Evolutionary conservation across 2,888 invertebrate species (phyloP).

Genomic region (Trichogramma evanescens): DNA sequence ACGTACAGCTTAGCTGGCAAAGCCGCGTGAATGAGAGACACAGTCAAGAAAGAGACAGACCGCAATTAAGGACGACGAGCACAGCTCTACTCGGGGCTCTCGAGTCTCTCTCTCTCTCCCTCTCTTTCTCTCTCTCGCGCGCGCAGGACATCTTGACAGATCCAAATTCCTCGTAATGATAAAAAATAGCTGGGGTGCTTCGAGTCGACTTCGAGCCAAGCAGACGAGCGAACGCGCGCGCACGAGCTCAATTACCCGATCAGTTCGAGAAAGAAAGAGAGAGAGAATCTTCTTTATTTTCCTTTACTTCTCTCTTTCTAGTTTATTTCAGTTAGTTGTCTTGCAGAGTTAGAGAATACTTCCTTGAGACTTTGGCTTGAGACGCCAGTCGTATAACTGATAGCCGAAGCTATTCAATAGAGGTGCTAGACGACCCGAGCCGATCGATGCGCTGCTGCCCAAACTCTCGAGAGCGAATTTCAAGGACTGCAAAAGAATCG

Average conservation of each 20-base stretch:
- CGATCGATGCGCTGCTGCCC: constrained; percentile 1
- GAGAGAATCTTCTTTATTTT: background rate
- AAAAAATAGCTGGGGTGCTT: constrained; percentile 34
- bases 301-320: background rate
- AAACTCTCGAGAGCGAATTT: too few species aligned
- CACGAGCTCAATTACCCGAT: constrained; percentile 28
- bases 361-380: too few species aligned
- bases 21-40: constrained; percentile 20
- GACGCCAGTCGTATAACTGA: too few species aligned
- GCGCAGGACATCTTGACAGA: constrained; percentile 45
- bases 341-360: too few species aligned
- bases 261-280: constrained; percentile 1
- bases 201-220: constrained; percentile 9
- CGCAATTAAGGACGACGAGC: constrained; percentile 40
- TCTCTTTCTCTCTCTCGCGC: constrained; percentile 12
- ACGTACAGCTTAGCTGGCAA: constrained; percentile 21
- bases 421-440: background rate
- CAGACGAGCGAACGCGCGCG: constrained; percentile 14
- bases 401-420: background rate
- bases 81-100: constrained; percentile 24
- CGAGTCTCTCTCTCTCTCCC: too few species aligned
- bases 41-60: constrained; percentile 27
- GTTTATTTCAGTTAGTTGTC: too few species aligned
- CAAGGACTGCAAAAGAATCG: too few species aligned
- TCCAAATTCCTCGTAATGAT: constrained; percentile 44